These are phyloP conservation scores for Drosophila saltans DNA, from an alignment of 1,140 invertebrate genomes.

Conservation along the genomic window DNA sequence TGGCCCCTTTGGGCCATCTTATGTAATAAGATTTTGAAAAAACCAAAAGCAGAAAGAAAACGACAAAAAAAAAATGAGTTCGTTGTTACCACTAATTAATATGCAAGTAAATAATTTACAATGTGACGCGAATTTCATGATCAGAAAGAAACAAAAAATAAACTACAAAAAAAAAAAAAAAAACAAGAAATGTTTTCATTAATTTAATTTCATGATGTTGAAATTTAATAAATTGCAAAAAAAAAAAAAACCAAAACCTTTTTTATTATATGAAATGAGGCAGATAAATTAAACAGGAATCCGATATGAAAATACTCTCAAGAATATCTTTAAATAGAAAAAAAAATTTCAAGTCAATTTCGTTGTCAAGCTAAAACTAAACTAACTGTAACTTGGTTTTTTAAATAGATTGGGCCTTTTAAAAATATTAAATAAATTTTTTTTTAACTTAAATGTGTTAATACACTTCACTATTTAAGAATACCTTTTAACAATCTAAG, in stretches of 20 bases:
- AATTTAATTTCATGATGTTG: constrained; percentile 43
- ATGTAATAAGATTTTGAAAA: constrained; percentile 49
- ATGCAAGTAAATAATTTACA: constrained; percentile 71
- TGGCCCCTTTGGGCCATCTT: constrained; percentile 37
- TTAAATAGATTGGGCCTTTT: too few relatives aligned
- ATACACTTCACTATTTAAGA: too few relatives aligned
- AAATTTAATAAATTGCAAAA: constrained; percentile 59
- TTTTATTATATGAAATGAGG: background rate
- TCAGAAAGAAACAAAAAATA: constrained; percentile 4
- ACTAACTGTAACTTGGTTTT: too few relatives aligned
- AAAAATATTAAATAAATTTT: too few relatives aligned
- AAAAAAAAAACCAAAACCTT: background rate
- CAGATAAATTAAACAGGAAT: background rate
- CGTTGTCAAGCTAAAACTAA: too few relatives aligned
- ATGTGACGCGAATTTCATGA: constrained; percentile 66
- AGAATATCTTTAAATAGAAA: background rate
- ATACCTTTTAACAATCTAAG: too few relatives aligned
- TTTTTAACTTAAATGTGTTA: too few relatives aligned
- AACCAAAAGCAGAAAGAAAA: constrained; percentile 1
- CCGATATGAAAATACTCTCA: constrained; percentile 27
- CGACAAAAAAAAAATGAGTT: constrained; percentile 9
- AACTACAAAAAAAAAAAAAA: constrained; percentile 16
- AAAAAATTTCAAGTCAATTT: too few relatives aligned
- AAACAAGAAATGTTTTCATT: constrained; percentile 55
- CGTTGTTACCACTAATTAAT: constrained; percentile 63